Evolutionary conservation across 2,888 invertebrate species (phyloP), one percentile per base, ranked within the genome.

Genomic region (Agonopterix heracliana): DNA sequence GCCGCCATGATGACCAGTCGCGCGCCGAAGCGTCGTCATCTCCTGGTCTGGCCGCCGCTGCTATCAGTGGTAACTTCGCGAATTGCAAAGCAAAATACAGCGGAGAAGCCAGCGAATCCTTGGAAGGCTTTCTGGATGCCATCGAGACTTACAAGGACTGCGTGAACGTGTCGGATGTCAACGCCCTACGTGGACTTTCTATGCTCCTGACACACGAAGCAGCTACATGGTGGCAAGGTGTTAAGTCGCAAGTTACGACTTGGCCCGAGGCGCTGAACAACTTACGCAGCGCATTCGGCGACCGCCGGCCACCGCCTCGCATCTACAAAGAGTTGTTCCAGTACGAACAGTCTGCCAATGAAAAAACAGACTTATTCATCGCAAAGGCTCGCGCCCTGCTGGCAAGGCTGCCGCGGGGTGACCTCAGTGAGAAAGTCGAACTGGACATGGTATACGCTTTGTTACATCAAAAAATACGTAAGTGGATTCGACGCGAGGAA

Each of bases 111-210:
- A 40, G 11, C 1, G 51, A 46, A 34, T 12, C 36, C 5, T 13
- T 54, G 26, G 52, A 54, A 10, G 46, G 41, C 1, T 54, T 54
- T 35, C 44, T 54, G n/a, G 52, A 54, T 14, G 50, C 52, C 4
- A 42, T 52, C 11, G 46, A 46, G 12, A 35, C 46, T 1, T 54
- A 47, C 34, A 52, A 52, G 36, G 52, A 52, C 9, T 48, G 50
- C 47, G 17, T 48, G 3, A 41, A 44, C 46, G 45, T 54, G 3
- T 11, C 47, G 3, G 52, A 54, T 9, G 47, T 38, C 2, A 34
- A 42, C 34, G 52, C 50, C n/a, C 12, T 54, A 10, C 38, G 42
- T 5, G 52, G 52, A 1, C 34, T 54, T 1, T 17, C 52, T 3
- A 52, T 54, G 46, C 41, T 49, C 7, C 42, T 50, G 12, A 42